Evolutionary conservation across 2,888 invertebrate genomes (phyloP), one percentile per base, ranked within the genome.

Genomic region (Eledona agricola): DNA sequence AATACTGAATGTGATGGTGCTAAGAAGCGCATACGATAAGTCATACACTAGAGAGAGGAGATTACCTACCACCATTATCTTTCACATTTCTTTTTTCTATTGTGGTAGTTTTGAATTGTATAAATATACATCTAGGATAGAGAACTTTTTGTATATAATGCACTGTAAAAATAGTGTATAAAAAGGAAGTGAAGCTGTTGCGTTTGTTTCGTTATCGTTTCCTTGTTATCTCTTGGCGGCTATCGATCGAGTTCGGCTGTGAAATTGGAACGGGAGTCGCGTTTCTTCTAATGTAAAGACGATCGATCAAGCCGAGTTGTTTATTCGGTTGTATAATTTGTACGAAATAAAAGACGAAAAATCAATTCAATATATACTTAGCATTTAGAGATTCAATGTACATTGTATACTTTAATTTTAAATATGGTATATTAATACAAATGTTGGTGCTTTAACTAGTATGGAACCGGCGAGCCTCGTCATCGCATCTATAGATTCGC

Each of bases 381-480:
- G 64, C 62, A 63, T 65, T 67, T 69, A 69, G 65, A 70, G 66
- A 70, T 69, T 69, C 64, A 71, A 71, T 71, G 69, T 71, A 71
- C 70, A 71, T 69, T 69, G 67, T 71, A 70, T 66, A 70, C 62
- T 67, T 62, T 62, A 55, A 56, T 60, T 50, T 61, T 60, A 62
- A 59, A 53, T 60, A 62, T 64, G 62, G 59, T 65, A 64, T 66
- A 61, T 65, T 72, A 60, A 70, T 75, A 76, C 74, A 76, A 75
- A 75, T 72, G 72, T 75, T 75, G 75, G 74, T 76, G 76, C 76
- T 74, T 73, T 68, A 63, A 70, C 70, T 74, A 74, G 68, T 67
- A 71, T 68, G 73, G 71, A 72, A 71, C 67, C 67, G 67, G 69
- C 63, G 63, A 70, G 64, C 66, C 56, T 51, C 50, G 54, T 61